These are phyloP conservation scores for Ctenopoma multispine DNA, from an alignment of 2,797 vertebrate species.

Conservation along the genomic window DNA sequence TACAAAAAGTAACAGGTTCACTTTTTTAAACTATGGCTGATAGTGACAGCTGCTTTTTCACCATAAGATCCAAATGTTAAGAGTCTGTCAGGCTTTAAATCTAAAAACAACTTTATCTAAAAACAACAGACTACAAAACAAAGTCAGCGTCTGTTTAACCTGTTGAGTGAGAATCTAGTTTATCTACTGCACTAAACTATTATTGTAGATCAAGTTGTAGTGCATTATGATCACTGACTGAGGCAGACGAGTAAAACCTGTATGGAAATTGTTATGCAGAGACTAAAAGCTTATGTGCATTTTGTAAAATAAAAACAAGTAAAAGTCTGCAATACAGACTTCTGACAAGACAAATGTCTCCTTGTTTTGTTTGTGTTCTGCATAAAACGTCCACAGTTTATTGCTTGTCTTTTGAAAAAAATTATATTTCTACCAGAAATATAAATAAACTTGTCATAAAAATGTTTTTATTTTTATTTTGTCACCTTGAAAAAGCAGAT, in stretches of 20 bases:
- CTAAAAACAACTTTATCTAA: background rate
- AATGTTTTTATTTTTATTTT: no score
- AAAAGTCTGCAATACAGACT: background rate
- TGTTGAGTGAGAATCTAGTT: background rate
- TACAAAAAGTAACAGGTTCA: no score
- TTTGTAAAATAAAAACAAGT: background rate
- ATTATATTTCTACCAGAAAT: no score
- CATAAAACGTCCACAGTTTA: background rate
- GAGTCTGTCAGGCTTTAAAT: background rate
- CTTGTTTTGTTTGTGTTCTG: background rate
- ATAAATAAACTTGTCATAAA: no score
- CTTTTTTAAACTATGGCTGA: background rate
- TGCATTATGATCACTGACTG: background rate
- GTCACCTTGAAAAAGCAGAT: no score
- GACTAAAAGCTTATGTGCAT: background rate
- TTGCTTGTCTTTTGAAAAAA: background rate
- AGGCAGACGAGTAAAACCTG: background rate
- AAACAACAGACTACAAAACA: background rate
- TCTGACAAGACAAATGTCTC: background rate
- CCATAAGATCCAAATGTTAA: background rate
- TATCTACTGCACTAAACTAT: rapidly evolving
- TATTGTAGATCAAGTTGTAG: background rate
- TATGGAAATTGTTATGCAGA: background rate
- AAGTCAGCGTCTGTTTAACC: background rate
- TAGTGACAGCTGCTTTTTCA: no score